Percentiles rank a stretch among this genome's conserved stretches.
Conservation (phyloP, 2,888 invertebrate genomes). For the Chironomus riparius region DNA sequence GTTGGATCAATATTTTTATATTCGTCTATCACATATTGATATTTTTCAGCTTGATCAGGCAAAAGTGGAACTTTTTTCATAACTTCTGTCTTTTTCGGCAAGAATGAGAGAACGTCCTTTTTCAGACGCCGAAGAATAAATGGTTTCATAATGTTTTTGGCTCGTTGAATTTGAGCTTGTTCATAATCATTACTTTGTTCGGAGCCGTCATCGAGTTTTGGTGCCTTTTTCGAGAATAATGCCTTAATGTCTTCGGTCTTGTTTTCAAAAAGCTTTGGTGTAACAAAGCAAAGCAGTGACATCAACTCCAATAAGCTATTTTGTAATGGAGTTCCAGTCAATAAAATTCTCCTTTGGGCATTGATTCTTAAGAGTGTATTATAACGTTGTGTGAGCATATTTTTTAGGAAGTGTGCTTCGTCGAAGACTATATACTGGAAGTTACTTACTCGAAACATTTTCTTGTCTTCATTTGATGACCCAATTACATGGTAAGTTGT, state of each 20-base stretch:
- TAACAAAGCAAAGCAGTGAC: slow-evolving; percentile 90
- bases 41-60: slow-evolving; percentile 57
- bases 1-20: slow-evolving; percentile 53
- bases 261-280: slow-evolving; percentile 88
- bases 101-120: slow-evolving; percentile 70
- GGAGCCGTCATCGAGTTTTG: slow-evolving; percentile 43
- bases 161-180: slow-evolving; percentile 79
- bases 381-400: slow-evolving; percentile 88
- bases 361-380: slow-evolving; percentile 79
- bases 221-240: slow-evolving; percentile 65
- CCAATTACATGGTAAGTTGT: slow-evolving; percentile 57
- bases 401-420: slow-evolving; percentile 97
- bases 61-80: slow-evolving; percentile 42
- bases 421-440: slow-evolving; percentile 93
- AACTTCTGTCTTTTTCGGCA: slow-evolving; percentile 73
- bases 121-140: slow-evolving; percentile 86
- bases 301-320: slow-evolving; percentile 93
- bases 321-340: slow-evolving; percentile 94
- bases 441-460: slow-evolving; percentile 79
- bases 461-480: slow-evolving; percentile 82
- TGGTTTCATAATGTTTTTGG: slow-evolving; percentile 92
- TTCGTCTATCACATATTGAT: slow-evolving; percentile 61
- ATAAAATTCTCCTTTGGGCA: slow-evolving; percentile 74
- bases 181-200: slow-evolving; percentile 72
- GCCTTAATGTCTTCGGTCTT: slow-evolving; percentile 80